These are phyloP conservation scores for Chromis chromis DNA, from an alignment of 2,797 vertebrate genomes.

Conservation along the genomic window DNA sequence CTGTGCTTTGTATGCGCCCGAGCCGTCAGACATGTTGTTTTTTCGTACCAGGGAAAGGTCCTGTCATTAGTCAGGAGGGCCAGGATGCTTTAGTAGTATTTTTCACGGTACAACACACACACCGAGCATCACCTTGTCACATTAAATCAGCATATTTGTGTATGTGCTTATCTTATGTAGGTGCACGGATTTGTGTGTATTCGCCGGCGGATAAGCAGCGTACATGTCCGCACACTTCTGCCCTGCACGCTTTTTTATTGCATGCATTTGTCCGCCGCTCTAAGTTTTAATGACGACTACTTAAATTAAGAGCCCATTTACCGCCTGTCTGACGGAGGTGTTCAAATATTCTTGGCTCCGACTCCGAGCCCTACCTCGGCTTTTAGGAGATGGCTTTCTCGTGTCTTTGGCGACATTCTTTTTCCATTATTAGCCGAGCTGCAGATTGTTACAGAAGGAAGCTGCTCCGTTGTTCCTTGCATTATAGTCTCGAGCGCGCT, in stretches of 20 bases:
- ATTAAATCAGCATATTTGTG: conserved; percentile 56
- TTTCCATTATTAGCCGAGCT: conserved; percentile 65
- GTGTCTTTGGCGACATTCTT: conserved; percentile 64
- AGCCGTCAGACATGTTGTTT: conserved; percentile 55
- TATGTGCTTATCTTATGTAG: conserved; percentile 21
- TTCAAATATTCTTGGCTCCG: conserved; percentile 47
- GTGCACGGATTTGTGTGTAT: conserved; percentile 33
- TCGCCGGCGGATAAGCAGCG: conserved; percentile 13
- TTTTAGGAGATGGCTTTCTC: conserved; percentile 76
- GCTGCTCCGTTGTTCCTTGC: conserved; percentile 17
- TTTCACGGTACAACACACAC: conserved; percentile 60
- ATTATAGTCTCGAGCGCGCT: conserved; percentile 24
- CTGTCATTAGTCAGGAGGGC: conserved; percentile 67
- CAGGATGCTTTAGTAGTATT: conserved; percentile 56
- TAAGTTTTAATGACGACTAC: conserved; percentile 70
- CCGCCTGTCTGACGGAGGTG: conserved; percentile 54
- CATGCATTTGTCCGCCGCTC: conserved; percentile 31
- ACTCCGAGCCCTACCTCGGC: conserved; percentile 39
- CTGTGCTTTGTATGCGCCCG: conserved; percentile 39
- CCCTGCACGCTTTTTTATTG: neutral
- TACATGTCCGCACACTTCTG: neutral
- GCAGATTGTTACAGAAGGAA: conserved; percentile 42
- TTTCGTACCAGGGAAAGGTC: conserved; percentile 52
- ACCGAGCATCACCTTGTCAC: conserved; percentile 63
- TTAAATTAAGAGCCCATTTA: conserved; percentile 73